Base-by-base conservation (phyloP, 2,113 vertebrate genomes). In the Sporophila hypoxantha region DNA sequence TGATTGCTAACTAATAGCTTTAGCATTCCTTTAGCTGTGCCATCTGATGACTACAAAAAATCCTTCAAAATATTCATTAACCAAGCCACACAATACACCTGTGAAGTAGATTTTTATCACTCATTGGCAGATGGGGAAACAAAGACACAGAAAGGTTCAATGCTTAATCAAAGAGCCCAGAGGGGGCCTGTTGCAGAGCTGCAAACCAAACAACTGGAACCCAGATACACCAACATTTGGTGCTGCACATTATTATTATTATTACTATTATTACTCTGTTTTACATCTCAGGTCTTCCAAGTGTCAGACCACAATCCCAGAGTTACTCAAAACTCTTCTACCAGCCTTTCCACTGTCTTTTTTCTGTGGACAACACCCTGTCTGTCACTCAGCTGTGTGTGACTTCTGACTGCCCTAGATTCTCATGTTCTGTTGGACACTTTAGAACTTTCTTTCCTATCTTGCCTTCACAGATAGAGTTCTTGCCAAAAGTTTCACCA, bases 91-190 rank as follows among this genome's bases (percentile, higher is more conserved):
- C 57, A 78, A 76, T 53, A 84, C 85, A 92, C 89, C 92, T 93
- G 93, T 91, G 92, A 76, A 82, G 69, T 68, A 68, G 73, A 92
- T 92, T 85, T 92, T 75, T 81, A 69, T 77, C 76, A 75, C 76
- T 78, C 79, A 59, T 65, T 62, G 89, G 55, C 92, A 94, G 93
- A 94, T 95, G 91, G 89, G 23, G 74, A 89, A 94, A 93, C 89
- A 95, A 93, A 93, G 78, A 85, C 75, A 76, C 13, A 47, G 79
- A 71, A 76, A 90, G 29, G 14, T 83, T 93, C 73, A 91, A 57
- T 87, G 73, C 30, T 30, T 83, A 87, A 75, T 57, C 3, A 14
- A 76, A 65, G 87, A 90, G 79, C 93, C 69, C 76, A 89, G n/a
- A 87, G 85, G 87, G 76, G 10, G 19, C 21, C 30, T n/a, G 8